phyloP scores from a whole-genome alignment of 1,140 invertebrate genomes.

The Maniola jurtina region DNA sequence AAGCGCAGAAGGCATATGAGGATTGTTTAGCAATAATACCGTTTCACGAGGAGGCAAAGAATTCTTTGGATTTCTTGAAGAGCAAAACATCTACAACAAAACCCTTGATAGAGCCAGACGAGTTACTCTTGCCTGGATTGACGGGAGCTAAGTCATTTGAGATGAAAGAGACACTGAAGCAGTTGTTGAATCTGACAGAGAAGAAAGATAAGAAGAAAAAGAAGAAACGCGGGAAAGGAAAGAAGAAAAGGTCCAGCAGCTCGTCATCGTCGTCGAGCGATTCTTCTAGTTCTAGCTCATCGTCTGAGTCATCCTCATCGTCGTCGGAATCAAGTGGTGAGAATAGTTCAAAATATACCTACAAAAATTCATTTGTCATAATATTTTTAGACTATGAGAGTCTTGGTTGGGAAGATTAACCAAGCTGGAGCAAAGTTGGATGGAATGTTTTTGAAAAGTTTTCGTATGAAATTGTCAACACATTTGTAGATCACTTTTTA shows the following conservation, averaged over 20 bases:
- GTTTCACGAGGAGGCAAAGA: conserved; percentile 90
- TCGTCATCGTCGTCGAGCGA: conserved; percentile 83
- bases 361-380: no score
- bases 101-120: conserved; percentile 80
- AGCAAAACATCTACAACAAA: conserved; percentile 80
- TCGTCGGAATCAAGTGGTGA: conserved; percentile 79
- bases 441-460: no score
- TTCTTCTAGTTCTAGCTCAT: conserved; percentile 81
- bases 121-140: conserved; percentile 79
- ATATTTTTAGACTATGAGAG: no score
- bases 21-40: conserved; percentile 89
- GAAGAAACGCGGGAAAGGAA: conserved; percentile 85
- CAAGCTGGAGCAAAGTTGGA: no score
- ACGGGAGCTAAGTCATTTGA: conserved; percentile 79
- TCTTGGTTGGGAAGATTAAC: no score
- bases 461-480: no score
- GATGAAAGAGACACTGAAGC: conserved; percentile 83
- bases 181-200: conserved; percentile 79
- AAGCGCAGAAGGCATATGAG: conserved; percentile 90
- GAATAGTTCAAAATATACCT: conserved; percentile 15
- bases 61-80: conserved; percentile 88
- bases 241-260: conserved; percentile 83
- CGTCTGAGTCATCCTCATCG: conserved; percentile 82
- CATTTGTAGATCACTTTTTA: no score
- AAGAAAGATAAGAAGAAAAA: conserved; percentile 86